Evolutionary conservation across 2,888 invertebrate species (phyloP).

Genomic region (Dryocosmus kuriphilus): DNA sequence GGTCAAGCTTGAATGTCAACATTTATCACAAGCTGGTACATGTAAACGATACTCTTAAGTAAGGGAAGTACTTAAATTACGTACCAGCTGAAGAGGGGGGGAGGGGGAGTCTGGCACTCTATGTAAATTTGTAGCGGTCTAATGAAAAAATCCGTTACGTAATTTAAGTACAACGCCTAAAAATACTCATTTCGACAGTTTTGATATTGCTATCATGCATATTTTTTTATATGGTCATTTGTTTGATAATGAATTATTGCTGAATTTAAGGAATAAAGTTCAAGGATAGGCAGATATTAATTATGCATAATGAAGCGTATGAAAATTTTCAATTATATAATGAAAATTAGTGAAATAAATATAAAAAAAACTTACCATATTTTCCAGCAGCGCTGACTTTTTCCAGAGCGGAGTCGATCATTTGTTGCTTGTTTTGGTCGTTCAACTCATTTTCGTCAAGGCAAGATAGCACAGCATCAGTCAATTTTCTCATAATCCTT

Average conservation of each 20-base stretch:
- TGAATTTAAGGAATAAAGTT: no score
- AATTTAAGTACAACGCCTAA: no score
- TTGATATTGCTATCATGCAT: not conserved
- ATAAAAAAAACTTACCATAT: slow-evolving; percentile 6
- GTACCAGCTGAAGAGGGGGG: no score
- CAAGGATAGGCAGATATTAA: no score
- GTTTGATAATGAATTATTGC: no score
- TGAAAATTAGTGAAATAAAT: not conserved
- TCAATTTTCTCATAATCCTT: slow-evolving; percentile 20
- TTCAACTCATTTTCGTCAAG: not conserved
- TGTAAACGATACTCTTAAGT: not conserved
- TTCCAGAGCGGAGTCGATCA: not conserved
- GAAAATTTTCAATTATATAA: no score
- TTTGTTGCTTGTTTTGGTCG: not conserved
- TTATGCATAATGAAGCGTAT: no score
- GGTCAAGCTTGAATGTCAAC: not conserved
- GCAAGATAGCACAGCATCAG: slow-evolving; percentile 7
- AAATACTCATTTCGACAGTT: not conserved
- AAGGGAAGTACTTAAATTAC: no score
- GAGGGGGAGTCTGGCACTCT: no score
- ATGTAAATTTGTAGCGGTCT: no score
- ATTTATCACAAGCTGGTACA: not conserved
- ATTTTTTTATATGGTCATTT: not conserved
- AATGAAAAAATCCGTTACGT: no score
- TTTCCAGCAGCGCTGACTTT: slow-evolving; percentile 36